phyloP scores from a whole-genome alignment of 92 coral and sea anemone genomes.

The Pocillopora meandrina region DNA sequence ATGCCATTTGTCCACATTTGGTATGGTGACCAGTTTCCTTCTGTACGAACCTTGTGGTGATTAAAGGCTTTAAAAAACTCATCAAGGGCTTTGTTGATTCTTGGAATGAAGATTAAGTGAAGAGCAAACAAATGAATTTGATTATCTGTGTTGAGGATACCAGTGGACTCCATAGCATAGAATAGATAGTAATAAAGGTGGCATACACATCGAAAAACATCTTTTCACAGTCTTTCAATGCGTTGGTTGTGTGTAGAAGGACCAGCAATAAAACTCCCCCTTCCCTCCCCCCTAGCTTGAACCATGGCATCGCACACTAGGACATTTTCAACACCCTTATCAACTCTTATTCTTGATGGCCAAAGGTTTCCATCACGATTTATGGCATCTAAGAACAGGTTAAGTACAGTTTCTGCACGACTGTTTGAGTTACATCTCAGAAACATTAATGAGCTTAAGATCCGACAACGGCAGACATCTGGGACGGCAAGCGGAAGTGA shows the following conservation, averaged over 20 bases:
- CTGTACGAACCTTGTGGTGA: slow-evolving; percentile 62
- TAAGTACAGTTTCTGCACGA: slow-evolving; percentile 51
- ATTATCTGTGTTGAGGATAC: slow-evolving; percentile 57
- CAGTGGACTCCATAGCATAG: slow-evolving; percentile 62
- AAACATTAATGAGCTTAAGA: slow-evolving; percentile 22
- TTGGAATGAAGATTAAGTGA: slow-evolving; percentile 57
- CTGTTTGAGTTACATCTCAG: slow-evolving; percentile 57
- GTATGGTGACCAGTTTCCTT: slow-evolving; percentile 64
- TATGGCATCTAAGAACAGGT: slow-evolving; percentile 55
- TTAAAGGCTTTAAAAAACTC: slow-evolving; percentile 57
- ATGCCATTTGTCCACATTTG: slow-evolving; percentile 73
- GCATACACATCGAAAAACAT: slow-evolving; percentile 65
- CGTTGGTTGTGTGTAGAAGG: slow-evolving; percentile 38
- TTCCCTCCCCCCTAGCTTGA: slow-evolving; percentile 53
- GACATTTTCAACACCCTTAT: slow-evolving; percentile 67
- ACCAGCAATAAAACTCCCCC: slow-evolving; percentile 45
- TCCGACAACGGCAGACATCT: no score
- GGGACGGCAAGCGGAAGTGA: no score
- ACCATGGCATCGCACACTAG: slow-evolving; percentile 72
- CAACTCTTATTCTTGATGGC: slow-evolving; percentile 77
- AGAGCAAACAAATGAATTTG: slow-evolving; percentile 45
- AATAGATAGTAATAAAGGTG: slow-evolving; percentile 57
- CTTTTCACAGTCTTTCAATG: slow-evolving; percentile 55
- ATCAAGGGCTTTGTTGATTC: slow-evolving; percentile 62
- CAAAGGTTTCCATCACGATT: slow-evolving; percentile 58